Evolutionary conservation across 1,140 invertebrate species (phyloP).

Genomic region (Whitmania pigra): DNA sequence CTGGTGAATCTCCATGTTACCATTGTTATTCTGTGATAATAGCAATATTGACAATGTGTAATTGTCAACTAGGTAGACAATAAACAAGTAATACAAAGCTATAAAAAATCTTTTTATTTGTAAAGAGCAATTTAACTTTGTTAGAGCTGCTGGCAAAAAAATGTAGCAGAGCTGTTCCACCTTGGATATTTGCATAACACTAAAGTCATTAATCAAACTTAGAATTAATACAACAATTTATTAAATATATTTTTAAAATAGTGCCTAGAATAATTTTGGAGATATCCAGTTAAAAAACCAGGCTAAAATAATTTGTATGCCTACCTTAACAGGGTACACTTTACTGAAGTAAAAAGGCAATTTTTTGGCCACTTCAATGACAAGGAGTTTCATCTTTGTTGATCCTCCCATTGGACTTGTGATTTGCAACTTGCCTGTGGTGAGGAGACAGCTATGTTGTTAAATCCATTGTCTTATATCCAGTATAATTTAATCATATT

Average conservation of each 20-base stretch:
- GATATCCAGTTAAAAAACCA: too few species aligned
- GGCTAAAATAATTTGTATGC: too few species aligned
- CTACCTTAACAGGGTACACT: background rate
- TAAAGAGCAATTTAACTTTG: too few species aligned
- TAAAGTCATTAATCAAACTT: background rate
- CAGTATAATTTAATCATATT: too few species aligned
- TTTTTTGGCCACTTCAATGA: constrained; percentile 3
- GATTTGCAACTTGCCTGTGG: background rate
- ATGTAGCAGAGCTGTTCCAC: background rate
- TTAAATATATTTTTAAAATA: too few species aligned
- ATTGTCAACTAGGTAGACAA: background rate
- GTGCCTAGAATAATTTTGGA: too few species aligned
- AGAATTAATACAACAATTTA: background rate
- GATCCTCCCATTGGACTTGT: background rate
- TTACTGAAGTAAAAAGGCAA: constrained; percentile 10
- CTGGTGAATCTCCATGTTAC: too few species aligned
- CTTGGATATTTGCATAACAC: background rate
- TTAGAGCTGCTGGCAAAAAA: background rate
- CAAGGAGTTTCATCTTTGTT: background rate
- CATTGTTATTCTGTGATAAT: too few species aligned
- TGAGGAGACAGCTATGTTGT: background rate
- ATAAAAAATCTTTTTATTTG: too few species aligned
- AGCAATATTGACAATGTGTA: too few species aligned
- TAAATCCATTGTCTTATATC: too few species aligned
- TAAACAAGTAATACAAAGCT: background rate